Evolutionary conservation across 2,797 vertebrate species (phyloP).

Genomic region (Leontopithecus rosalia): DNA sequence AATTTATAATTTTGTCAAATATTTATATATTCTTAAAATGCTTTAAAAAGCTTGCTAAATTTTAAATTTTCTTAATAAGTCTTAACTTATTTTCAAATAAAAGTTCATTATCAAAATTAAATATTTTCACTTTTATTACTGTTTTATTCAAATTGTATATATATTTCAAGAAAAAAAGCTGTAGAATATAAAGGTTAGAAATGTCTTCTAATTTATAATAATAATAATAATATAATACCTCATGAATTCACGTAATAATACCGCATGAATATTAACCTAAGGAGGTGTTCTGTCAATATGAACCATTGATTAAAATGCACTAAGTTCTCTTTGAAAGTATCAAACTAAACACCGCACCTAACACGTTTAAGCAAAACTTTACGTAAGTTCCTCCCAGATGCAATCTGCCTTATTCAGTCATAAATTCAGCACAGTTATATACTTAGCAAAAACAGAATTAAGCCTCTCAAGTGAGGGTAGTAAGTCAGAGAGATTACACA

Average conservation of each 20-base stretch:
- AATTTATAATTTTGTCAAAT: neutral
- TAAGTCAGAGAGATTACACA: neutral
- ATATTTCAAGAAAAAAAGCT: neutral
- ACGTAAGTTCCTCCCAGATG: neutral
- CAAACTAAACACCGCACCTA: neutral
- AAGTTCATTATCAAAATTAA: neutral
- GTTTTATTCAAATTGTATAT: neutral
- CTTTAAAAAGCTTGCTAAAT: neutral
- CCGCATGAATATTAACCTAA: neutral
- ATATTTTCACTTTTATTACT: neutral
- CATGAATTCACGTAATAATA: neutral
- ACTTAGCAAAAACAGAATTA: neutral
- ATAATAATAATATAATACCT: too few relatives aligned
- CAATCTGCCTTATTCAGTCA: neutral
- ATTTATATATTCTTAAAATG: neutral
- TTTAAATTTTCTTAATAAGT: neutral
- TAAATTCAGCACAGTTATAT: neutral
- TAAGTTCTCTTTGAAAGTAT: neutral
- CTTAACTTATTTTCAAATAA: constrained; percentile 26
- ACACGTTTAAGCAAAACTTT: neutral
- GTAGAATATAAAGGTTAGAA: neutral
- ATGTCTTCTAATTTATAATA: neutral
- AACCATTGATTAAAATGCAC: neutral
- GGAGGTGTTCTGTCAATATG: neutral
- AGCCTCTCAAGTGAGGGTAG: neutral